phyloP scores from a whole-genome alignment of 2,797 vertebrate genomes.

The Acanthurus leucopareius region DNA sequence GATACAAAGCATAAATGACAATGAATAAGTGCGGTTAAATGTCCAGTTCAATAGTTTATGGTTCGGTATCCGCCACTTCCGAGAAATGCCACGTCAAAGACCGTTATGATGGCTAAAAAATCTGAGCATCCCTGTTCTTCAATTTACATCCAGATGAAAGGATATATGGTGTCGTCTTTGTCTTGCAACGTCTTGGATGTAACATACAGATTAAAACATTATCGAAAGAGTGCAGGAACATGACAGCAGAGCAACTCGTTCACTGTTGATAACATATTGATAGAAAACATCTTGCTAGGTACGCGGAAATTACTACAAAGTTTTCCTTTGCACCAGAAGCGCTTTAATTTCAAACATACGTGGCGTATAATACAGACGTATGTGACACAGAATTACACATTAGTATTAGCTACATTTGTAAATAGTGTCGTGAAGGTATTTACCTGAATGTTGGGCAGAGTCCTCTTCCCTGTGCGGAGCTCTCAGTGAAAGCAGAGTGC shows the following conservation, averaged over 20 bases:
- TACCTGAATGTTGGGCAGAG: constrained; percentile 76
- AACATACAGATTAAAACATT: not conserved
- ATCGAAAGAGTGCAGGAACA: not conserved
- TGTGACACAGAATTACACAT: not conserved
- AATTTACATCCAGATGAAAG: not conserved
- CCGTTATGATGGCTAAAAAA: constrained; percentile 70
- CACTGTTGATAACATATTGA: constrained; percentile 26
- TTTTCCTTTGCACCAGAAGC: constrained; percentile 38
- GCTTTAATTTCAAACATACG: not conserved
- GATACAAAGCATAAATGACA: not conserved
- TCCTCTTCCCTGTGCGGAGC: constrained; percentile 47
- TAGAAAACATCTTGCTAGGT: constrained; percentile 64
- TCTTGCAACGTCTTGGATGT: accelerated
- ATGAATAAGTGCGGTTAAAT: accelerated
- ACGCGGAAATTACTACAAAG: constrained; percentile 68
- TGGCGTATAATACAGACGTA: accelerated
- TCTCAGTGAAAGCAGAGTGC: constrained; percentile 79
- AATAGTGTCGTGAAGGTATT: constrained; percentile 25
- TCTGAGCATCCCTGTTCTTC: constrained; percentile 29
- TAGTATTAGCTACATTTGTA: not conserved
- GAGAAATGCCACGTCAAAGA: constrained; percentile 87
- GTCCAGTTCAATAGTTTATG: not conserved
- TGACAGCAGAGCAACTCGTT: constrained; percentile 16
- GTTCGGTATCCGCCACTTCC: constrained; percentile 34
- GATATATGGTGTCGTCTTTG: not conserved